A percentile compares a stretch with the other conserved stretches of the same genome.
These are phyloP conservation scores for Ctenopoma kingsleyae DNA, from an alignment of 2,797 vertebrate genomes.

Conservation along the genomic window DNA sequence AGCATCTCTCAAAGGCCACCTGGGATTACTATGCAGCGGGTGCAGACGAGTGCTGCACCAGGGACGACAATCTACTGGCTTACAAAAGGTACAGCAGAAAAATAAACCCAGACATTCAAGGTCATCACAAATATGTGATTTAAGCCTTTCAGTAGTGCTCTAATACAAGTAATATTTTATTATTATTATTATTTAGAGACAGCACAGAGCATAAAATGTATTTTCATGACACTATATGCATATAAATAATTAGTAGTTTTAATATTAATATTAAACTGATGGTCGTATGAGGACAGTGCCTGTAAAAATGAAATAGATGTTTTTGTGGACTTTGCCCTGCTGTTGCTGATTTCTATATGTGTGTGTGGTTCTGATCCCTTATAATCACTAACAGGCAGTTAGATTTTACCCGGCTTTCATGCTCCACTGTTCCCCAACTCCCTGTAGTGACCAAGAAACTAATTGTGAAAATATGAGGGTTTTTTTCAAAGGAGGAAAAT, in stretches of 20 bases:
- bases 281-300: background rate
- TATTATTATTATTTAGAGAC: background rate
- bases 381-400: conserved; percentile 37
- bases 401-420: background rate
- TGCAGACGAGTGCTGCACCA: conserved; percentile 91
- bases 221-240: too few species aligned
- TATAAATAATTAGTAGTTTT: background rate
- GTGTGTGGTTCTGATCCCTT: conserved; percentile 4
- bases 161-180: too few species aligned
- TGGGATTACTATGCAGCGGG: conserved; percentile 95
- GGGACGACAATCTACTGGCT: conserved; percentile 91
- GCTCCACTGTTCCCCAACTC: background rate
- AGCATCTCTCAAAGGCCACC: conserved; percentile 89
- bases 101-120: conserved; percentile 1
- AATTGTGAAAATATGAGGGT: background rate
- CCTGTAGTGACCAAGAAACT: background rate
- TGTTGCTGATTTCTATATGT: conserved; percentile 17
- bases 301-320: background rate
- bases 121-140: background rate
- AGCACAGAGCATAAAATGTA: background rate
- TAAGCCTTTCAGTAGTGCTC: background rate
- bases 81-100: conserved; percentile 87
- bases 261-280: background rate
- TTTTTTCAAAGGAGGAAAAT: background rate
- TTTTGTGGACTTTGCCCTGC: conserved; percentile 24